Conservation (phyloP, 2,797 vertebrate genomes). For the Lagodon rhomboides region DNA sequence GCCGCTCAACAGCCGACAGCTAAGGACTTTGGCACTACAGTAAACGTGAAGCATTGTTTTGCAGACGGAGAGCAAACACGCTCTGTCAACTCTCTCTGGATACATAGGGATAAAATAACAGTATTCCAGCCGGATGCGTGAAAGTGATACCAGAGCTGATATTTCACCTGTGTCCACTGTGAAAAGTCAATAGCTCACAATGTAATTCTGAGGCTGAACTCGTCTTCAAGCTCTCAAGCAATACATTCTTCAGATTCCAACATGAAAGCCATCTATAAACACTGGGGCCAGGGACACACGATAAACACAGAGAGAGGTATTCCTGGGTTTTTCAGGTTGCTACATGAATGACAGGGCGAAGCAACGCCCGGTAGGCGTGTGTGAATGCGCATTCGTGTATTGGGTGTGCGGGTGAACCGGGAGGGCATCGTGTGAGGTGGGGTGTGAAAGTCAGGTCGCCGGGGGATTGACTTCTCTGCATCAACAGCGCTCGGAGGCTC, state of each 20-base stretch:
- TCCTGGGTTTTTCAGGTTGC: constrained; percentile 71
- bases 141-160: constrained; percentile 40
- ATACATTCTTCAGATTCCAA: constrained; percentile 77
- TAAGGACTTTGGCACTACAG: neutral
- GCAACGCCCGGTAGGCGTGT: constrained; percentile 32
- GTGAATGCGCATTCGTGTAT: constrained; percentile 3
- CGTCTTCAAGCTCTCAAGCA: constrained; percentile 41
- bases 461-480: constrained; percentile 71
- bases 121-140: neutral
- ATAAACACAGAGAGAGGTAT: constrained; percentile 61
- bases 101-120: constrained; percentile 27
- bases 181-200: constrained; percentile 41
- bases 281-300: constrained; percentile 53
- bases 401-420: constrained; percentile 28
- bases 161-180: constrained; percentile 47
- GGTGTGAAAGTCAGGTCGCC: constrained; percentile 73
- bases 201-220: constrained; percentile 43
- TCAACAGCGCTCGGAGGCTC: constrained; percentile 77
- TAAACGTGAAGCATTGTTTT: constrained; percentile 13
- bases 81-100: constrained; percentile 17
- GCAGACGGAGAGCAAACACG: constrained; percentile 6
- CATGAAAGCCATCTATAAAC: constrained; percentile 73
- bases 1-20: constrained; percentile 11
- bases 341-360: constrained; percentile 70
- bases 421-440: constrained; percentile 53